Percentiles rank a stretch among this genome's conserved stretches.
phyloP scores from a whole-genome alignment of 2,888 invertebrate species.

The Himalopsyche anomala region DNA sequence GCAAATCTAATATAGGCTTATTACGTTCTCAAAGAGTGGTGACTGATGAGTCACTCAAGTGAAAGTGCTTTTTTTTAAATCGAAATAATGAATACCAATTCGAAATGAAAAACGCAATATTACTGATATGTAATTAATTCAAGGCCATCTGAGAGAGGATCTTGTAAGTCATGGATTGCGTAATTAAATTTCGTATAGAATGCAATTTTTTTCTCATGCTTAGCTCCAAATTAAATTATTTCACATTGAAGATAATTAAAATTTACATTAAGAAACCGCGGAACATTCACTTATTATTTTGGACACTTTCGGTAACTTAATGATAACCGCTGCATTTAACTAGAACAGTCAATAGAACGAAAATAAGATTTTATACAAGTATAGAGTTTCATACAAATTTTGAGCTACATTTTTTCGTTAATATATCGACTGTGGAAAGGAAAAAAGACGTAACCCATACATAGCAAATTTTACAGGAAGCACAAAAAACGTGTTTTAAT shows the following conservation, averaged over 20 bases:
- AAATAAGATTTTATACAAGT: too few relatives aligned
- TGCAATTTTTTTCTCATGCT: conserved; percentile 9
- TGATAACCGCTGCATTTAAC: too few relatives aligned
- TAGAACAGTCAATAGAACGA: too few relatives aligned
- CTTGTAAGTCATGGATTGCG: not conserved
- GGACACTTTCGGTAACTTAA: too few relatives aligned
- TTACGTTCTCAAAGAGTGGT: not conserved
- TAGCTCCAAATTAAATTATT: not conserved
- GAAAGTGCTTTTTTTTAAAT: not conserved
- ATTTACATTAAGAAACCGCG: not conserved
- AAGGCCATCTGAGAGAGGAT: not conserved
- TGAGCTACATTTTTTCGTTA: too few relatives aligned
- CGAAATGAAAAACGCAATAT: not conserved
- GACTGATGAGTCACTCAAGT: not conserved
- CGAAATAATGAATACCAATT: conserved; percentile 7
- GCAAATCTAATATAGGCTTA: not conserved
- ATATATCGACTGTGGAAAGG: too few relatives aligned
- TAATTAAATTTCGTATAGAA: not conserved
- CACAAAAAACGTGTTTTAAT: too few relatives aligned
- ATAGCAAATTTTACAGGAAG: too few relatives aligned
- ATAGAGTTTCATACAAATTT: too few relatives aligned
- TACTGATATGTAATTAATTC: not conserved
- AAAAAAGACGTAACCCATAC: too few relatives aligned
- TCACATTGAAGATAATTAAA: not conserved
- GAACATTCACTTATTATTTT: not conserved